Evolutionary conservation across 2,888 invertebrate species (phyloP), one percentile per base, ranked within the genome.

Genomic region (Teleogryllus oceanicus): DNA sequence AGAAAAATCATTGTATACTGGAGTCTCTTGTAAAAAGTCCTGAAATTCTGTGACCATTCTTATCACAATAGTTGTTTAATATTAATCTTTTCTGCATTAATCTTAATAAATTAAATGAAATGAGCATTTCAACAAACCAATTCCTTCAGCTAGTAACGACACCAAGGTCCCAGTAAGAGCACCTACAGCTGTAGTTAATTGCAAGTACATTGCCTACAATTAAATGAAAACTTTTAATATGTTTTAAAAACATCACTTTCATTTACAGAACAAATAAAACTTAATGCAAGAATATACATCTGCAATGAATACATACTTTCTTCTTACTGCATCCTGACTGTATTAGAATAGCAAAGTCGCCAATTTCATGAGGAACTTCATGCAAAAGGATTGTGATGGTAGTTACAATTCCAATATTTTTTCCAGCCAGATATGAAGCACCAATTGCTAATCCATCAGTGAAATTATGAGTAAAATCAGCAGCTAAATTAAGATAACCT

Each of bases 381-480:
- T 99, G 99, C 77, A 99, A 88, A 79, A 99, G 90, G 85, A 99
- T 98, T 2, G 98, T 98, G 74, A 98, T 88, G 49, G 99, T 99
- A 20, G 99, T 99, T 18, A 98, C 90, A 80, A 94, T 90, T 50
- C 96, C 96, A 85, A 96, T 91, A 84, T 90, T 94, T 84, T 94
- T 92, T 16, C 98, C 98, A 81, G 96, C 97, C 85, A 98, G 91
- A 87, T 94, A 99, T 1, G 98, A 98, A 1, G 99, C 99, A 78
- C 99, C 99, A 86, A 99, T 99, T 37, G 99, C 99, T 82, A 99
- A 89, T 37, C 99, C 99, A 90, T 99, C 99, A 16, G 99, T 99
- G 86, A 99, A 98, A 88, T 99, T 99, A 87, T 99, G 99, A 18
- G 97, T 93, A 87, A 98, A 98, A 87, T 99, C 99, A 62, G 99